Evolutionary conservation across 1,140 invertebrate species (phyloP).

Genomic region (Lasaia peninsularis): DNA sequence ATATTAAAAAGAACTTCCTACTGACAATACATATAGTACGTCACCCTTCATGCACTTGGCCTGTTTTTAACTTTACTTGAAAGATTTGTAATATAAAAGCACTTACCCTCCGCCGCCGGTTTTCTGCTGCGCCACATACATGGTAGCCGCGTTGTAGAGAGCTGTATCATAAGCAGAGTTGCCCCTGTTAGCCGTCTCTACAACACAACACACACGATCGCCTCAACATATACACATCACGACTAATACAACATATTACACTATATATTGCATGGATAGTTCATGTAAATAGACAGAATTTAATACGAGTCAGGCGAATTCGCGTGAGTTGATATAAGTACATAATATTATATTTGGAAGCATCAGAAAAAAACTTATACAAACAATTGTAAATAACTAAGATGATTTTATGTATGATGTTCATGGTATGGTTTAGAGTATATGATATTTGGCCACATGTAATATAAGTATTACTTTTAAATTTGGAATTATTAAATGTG

Average conservation of each 20-base stretch:
- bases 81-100: conserved; percentile 1
- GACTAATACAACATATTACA: conserved; percentile 22
- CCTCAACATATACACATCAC: conserved; percentile 22
- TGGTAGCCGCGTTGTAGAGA: conserved; percentile 94
- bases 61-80: background rate
- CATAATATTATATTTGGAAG: background rate
- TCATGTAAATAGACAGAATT: background rate
- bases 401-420: too few species aligned
- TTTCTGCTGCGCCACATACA: conserved; percentile 93
- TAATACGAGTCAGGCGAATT: conserved; percentile 3
- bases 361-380: background rate
- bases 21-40: too few species aligned
- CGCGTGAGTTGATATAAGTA: conserved; percentile 4
- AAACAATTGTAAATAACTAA: background rate
- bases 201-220: conserved; percentile 38
- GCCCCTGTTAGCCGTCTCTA: conserved; percentile 79
- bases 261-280: background rate
- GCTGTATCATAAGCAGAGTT: conserved; percentile 91
- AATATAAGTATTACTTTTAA: background rate
- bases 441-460: background rate
- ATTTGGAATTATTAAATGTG: too few species aligned
- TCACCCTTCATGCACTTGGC: too few species aligned
- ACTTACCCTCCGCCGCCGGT: conserved; percentile 70
- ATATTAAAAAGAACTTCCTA: too few species aligned
- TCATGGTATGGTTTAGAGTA: background rate